Evolutionary conservation across 2,888 invertebrate genomes (phyloP), one percentile per base, ranked within the genome.

Genomic region (Drosophila limbata): DNA sequence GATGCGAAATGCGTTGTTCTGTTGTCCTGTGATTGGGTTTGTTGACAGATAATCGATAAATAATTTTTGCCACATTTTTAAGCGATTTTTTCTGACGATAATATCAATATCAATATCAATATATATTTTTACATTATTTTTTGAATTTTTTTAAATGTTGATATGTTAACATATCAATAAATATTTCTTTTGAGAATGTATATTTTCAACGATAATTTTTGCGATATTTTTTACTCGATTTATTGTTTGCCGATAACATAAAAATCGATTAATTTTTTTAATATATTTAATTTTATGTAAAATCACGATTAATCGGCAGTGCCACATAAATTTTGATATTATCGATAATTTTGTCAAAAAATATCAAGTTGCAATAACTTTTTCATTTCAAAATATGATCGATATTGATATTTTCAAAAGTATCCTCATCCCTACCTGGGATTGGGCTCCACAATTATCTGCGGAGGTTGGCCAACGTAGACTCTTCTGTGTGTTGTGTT

Each of bases 391-490:
- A 28, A 28, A 28, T 28, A 28, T 28, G 1, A 28, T 28, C 35
- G 13, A 35, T 35, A 13, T 35, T 13, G 5, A 35, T 13, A 35
- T 35, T n/a, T 35, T n/a, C 5, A 35, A 35, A 2, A 13, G 4
- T n/a, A 35, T 13, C 35, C 13, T 13, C 13, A 13, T 28, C 8
- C 28, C 35, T 35, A 35, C 2, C 77, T 72, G 0, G 75, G 66
- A 40, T 84, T 56, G 31, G 77, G 65, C 2, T 75, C 50, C 3
- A 81, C 84, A 1, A 61, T 69, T 1, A 79, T 50, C 44, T 57
- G 62, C 11, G 53, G 4, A 0, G 92, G 89, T 35, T 92, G 91
- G 0, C 92, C 91, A 28, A 92, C 82, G 45, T 84, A 91, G 13
- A 92, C 56, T 0, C 79, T 77, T 39, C 60, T 81, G 1, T 66